Evolutionary conservation across 2,888 invertebrate species (phyloP), one percentile per base, ranked within the genome.

Genomic region (Macropis europaea): DNA sequence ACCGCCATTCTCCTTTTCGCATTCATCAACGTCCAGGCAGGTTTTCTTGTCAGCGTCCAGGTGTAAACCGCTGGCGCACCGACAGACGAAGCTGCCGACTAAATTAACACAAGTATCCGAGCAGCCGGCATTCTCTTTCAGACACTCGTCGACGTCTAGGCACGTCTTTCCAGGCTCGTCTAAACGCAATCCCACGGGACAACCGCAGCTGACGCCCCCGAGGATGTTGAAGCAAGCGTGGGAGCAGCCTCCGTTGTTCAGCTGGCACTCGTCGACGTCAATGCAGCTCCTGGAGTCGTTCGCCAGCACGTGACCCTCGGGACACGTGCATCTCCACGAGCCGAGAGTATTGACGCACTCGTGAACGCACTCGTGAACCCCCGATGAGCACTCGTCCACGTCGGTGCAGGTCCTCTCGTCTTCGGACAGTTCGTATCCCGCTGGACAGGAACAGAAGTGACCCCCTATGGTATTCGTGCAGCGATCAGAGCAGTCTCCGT

Each of bases 241-340:
- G 3, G 92, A 92, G 84, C 95, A 95, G 30, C 92, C 93, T 0
- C 93, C 93, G 71, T 93, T 93, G 59, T 91, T 90, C 0, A 87
- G 79, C 6, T 88, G 86, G 77, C 92, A 95, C 57, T 92, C 91
- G 87, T 93, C 91, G 11, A 90, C 83, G 19, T 89, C 87, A 7
- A 90, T 78, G 70, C 92, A 92, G 52, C 87, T 90, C 30, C 84
- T 83, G 0, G 87, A 85, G 64, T 90, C 86, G 42, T 84, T 83
- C 1, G 76, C 72, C 2, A 86, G 56, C 0, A 84, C 62, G 54
- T 90, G 87, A 1, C 90, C 90, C 1, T 83, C 80, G 0, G 90
- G 90, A 61, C 91, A 91, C 0, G 73, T 70, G 53, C 91, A 91
- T 32, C 61, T 81, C 63, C 87, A 89, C 11, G 86, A 88, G 4